Base-by-base conservation (phyloP, 1,140 invertebrate genomes). In the Battus philenor region DNA sequence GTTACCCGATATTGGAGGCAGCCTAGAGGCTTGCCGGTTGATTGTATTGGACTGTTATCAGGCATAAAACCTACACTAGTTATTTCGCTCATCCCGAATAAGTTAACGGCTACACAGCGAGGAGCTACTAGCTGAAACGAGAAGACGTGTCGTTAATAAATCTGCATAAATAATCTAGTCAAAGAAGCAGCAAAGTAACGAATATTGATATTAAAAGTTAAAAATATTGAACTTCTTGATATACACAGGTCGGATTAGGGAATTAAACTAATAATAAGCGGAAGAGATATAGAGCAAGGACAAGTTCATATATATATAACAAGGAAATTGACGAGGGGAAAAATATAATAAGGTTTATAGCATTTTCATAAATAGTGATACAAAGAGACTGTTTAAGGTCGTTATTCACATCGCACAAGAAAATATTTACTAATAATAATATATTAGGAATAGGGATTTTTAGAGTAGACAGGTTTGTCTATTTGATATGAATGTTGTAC, bases 31-130 rank as follows among this genome's bases (percentile, higher is more conserved):
- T 62, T 59, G 4, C 72, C 68, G 20, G 56, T 59, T 1, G 68
- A 64, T 1, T 61, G 59, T 8, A 57, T 55, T 0, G 51, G 48
- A 1, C 50, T 17, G 13, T 34, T 46, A n/a, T 66, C 63, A 2
- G 30, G 33, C 20, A 55, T 39, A 3, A 79, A 74, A 0, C 34
- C 68, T 0, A 69, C 32, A 1, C 59, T 48, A 0, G 56, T 43
- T 16, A 77, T 2, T 34, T 80, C 73, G 22, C 54, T 75, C 70
- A 80, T 77, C 1, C 73, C 73, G 17, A 53, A 77, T 3, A 48
- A 32, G 16, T 69, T 70, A 0, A 54, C 2, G 0, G 69, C 48
- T 43, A 70, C 65, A 4, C 63, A 63, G 6, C 53, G 39, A 13
- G 70, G 70, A 7, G 56, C 27, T 22, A 68, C 6, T 29, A 5